Percentiles rank a stretch among this genome's conserved stretches.
Conservation (phyloP, 2,797 vertebrate species). For the Benthosema pterotum region DNA sequence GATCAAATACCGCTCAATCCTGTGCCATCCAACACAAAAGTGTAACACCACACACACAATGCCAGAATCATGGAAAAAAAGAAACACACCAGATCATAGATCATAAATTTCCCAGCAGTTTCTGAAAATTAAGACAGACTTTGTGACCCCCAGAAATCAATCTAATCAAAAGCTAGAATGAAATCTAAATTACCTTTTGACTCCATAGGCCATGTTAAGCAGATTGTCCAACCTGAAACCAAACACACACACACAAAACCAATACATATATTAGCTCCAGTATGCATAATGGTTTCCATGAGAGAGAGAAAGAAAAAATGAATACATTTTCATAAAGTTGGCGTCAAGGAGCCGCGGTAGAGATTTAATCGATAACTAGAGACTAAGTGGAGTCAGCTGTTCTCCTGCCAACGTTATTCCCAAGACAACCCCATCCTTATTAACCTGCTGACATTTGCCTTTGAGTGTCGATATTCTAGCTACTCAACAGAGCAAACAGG, state of each 20-base stretch:
- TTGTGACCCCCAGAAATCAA: slow-evolving; percentile 2
- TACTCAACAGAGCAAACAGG: not conserved
- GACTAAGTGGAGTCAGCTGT: slow-evolving; percentile 9
- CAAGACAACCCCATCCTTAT: slow-evolving; percentile 4
- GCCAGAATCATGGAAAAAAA: slow-evolving; percentile 18
- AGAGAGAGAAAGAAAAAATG: no score
- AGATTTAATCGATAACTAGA: slow-evolving; percentile 50
- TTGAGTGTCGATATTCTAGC: not conserved
- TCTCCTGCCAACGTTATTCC: slow-evolving; percentile 1
- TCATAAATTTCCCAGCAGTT: slow-evolving; percentile 27
- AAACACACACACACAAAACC: slow-evolving; percentile 43
- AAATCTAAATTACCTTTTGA: slow-evolving; percentile 90
- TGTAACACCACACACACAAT: slow-evolving; percentile 37
- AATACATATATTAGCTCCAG: slow-evolving; percentile 10
- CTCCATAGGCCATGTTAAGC: slow-evolving; percentile 99
- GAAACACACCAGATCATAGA: not conserved
- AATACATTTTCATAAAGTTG: slow-evolving; percentile 28
- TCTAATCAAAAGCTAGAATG: not conserved
- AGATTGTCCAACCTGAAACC: slow-evolving; percentile 97
- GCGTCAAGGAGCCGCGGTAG: slow-evolving; percentile 34
- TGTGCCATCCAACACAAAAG: slow-evolving; percentile 20
- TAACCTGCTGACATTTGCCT: slow-evolving; percentile 25
- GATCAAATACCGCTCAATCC: slow-evolving; percentile 21
- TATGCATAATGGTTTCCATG: not conserved
- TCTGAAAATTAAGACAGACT: slow-evolving; percentile 20